Base-by-base conservation (phyloP, 2,888 invertebrate species). In the Nymphalis c-album region DNA sequence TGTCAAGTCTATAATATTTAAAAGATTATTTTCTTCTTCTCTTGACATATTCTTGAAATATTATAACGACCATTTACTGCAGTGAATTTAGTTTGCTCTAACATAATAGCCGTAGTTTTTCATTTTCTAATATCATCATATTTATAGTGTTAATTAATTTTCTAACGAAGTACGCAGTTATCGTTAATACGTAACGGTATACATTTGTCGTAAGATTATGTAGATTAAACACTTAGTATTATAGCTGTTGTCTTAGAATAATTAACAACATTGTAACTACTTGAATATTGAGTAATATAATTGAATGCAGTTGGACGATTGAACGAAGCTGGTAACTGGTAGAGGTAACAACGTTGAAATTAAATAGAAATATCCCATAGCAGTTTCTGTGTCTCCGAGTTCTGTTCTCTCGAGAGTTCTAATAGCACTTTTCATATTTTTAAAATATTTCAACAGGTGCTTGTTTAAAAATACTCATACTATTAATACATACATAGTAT, bases 171-270 rank as follows among this genome's bases (percentile, higher is more conserved):
- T 35, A n/a, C 18, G 40, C 35, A 13, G n/a, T 17, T 57, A 57
- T 40, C 40, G 18, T 40, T n/a, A 13, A 16, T 55, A 55, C n/a
- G n/a, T 35, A 62, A 62, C 61, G 50, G 61, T 62, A 35, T 62
- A 61, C 48, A 61, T 50, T 50, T 40, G 51, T 51, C 20, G 51
- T 51, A 40, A 51, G 40, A 61, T 35, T 64, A 58, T 58, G 31
- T 48, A 58, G 47, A 64, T 64, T 48, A 47, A 47, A 40, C 18
- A 40, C 35, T 57, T 4, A 13, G 1, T 57, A 20, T 13, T 40
- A 18, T n/a, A 18, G 35, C 4, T 57, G n/a, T n/a, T 57, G 6
- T 13, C 35, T 40, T 31, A 18, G 40, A 57, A 57, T 57, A 57
- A 57, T 40, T 40, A 57, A 13, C 1, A 10, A 40, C 18, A 40